Percentiles rank a stretch among this genome's conserved stretches.
Evolutionary conservation across 64 coral and sea anemone genomes (phyloP).

Genomic region (Pocillopora damicornis): DNA sequence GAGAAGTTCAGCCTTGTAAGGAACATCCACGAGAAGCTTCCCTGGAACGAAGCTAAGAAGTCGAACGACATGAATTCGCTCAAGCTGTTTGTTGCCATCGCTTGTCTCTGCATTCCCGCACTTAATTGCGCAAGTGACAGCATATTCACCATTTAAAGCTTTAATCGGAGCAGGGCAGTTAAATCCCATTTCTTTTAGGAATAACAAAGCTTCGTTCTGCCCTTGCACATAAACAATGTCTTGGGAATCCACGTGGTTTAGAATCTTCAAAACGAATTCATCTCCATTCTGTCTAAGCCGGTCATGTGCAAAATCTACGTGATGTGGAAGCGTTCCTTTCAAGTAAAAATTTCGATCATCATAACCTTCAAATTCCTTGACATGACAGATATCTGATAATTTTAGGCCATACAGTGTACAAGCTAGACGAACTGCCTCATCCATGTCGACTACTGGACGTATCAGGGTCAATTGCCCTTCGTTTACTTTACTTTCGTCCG

Average conservation of each 20-base stretch:
- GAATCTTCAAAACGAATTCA: conserved; percentile 58
- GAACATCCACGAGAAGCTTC: conserved; percentile 27
- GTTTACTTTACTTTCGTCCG: not conserved
- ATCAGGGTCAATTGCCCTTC: not conserved
- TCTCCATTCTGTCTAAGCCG: not conserved
- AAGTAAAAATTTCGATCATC: conserved; percentile 61
- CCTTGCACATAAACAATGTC: conserved; percentile 31
- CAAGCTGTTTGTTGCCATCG: not conserved
- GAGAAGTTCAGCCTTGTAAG: not conserved
- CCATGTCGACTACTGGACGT: conserved; percentile 21
- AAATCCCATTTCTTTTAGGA: conserved; percentile 39
- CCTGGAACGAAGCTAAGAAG: conserved; percentile 48
- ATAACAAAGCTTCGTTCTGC: conserved; percentile 43
- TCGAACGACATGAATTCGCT: conserved; percentile 18
- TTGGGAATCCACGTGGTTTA: conserved; percentile 45
- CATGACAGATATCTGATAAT: not conserved
- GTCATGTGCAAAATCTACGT: not conserved
- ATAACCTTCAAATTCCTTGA: conserved; percentile 53
- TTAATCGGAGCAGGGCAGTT: conserved; percentile 15
- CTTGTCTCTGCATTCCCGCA: not conserved
- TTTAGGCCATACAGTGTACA: conserved; percentile 41
- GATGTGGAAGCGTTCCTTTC: conserved; percentile 18
- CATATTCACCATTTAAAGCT: conserved; percentile 10
- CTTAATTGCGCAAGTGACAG: not conserved
- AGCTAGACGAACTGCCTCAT: conserved; percentile 25